Conservation (phyloP, 2,113 vertebrate species). For the Pteronura brasiliensis region DNA sequence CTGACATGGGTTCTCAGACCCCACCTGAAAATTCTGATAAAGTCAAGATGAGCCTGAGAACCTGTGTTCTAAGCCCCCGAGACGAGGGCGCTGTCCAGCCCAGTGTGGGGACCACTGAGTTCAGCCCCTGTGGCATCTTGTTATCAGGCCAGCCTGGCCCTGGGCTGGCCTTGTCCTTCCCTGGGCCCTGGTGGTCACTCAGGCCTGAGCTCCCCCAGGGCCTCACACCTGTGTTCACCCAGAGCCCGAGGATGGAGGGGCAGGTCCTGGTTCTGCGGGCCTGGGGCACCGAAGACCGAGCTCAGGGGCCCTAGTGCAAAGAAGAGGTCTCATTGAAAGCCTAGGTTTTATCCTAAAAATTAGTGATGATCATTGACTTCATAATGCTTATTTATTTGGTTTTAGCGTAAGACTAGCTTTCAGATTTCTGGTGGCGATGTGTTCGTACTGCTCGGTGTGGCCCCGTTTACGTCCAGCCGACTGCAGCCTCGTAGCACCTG, state of each 20-base stretch:
- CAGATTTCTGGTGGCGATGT: too few relatives aligned
- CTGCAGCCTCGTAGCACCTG: rapidly evolving
- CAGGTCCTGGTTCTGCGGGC: too few relatives aligned
- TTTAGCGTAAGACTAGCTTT: neutral
- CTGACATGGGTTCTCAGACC: neutral
- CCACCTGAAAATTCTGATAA: neutral
- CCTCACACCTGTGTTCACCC: neutral
- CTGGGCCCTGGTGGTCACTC: neutral
- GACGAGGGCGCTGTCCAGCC: neutral
- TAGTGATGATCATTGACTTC: neutral
- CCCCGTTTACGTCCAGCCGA: too few relatives aligned
- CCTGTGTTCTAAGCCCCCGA: neutral
- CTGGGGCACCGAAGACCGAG: neutral
- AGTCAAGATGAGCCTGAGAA: neutral
- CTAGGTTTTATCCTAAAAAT: neutral
- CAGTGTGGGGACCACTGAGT: neutral
- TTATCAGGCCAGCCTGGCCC: rapidly evolving
- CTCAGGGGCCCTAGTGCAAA: neutral
- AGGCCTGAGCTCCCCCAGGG: neutral
- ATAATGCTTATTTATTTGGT: rapidly evolving
- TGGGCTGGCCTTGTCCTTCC: neutral
- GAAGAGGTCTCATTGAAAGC: neutral
- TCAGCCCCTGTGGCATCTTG: rapidly evolving
- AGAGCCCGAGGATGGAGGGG: neutral
- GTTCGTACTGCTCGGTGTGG: rapidly evolving